Evolutionary conservation across 2,113 vertebrate species (phyloP).

Genomic region (Ctenodactylus gundi): DNA sequence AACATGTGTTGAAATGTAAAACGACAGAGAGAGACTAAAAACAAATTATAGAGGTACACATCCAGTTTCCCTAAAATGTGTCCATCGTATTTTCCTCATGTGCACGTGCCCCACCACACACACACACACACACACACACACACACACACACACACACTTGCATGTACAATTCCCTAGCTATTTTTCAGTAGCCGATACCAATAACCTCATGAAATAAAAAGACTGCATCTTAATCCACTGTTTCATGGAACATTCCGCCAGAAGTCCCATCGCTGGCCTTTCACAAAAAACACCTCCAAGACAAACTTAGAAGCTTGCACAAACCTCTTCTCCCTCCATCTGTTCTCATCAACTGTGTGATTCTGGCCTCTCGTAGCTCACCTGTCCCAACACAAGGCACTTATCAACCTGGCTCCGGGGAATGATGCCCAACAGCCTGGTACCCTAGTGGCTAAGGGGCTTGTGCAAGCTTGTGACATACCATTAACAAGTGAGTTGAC

Average conservation of each 20-base stretch:
- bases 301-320: not conserved
- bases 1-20: not conserved
- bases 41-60: not conserved
- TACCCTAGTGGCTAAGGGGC: slow-evolving; percentile 12
- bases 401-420: slow-evolving; percentile 62
- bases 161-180: not conserved
- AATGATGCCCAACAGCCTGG: slow-evolving; percentile 56
- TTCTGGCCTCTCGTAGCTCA: slow-evolving; percentile 42
- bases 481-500: slow-evolving; percentile 55
- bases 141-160: not conserved
- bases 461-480: slow-evolving; percentile 64
- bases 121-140: not conserved
- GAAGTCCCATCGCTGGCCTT: not conserved
- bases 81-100: not conserved
- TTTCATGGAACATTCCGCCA: not conserved
- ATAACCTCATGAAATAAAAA: not conserved
- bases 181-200: not conserved
- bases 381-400: slow-evolving; percentile 61
- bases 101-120: not conserved
- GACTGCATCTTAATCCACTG: not conserved
- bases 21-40: not conserved
- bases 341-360: not conserved
- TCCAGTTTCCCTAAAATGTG: not conserved
- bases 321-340: not conserved
- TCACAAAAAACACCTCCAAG: not conserved